Conservation (phyloP, 2,888 invertebrate species). For the Falcaria lacertinaria region DNA sequence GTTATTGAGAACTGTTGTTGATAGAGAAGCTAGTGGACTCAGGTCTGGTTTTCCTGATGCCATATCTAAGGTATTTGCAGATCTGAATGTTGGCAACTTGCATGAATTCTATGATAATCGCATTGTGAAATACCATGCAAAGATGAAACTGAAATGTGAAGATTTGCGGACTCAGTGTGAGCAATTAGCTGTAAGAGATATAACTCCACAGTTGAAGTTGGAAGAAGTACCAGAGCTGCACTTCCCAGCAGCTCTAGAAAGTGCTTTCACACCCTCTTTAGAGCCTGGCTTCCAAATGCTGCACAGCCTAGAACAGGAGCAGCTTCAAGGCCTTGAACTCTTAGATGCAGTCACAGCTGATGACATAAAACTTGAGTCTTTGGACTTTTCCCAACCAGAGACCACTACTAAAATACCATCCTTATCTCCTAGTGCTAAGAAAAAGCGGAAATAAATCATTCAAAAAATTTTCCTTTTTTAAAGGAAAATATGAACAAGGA, state of each 20-base stretch:
- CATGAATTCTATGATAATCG: slow-evolving; percentile 67
- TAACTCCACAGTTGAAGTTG: slow-evolving; percentile 61
- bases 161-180: slow-evolving; percentile 51
- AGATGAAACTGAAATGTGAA: slow-evolving; percentile 54
- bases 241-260: slow-evolving; percentile 73
- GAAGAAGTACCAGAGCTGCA: slow-evolving; percentile 76
- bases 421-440: slow-evolving; percentile 64
- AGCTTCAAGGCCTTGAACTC: slow-evolving; percentile 64
- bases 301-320: slow-evolving; percentile 82
- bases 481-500: too few species aligned
- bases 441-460: slow-evolving; percentile 59
- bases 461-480: neutral
- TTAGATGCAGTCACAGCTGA: slow-evolving; percentile 59
- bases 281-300: slow-evolving; percentile 84
- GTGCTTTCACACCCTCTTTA: slow-evolving; percentile 77
- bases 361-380: slow-evolving; percentile 66
- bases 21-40: slow-evolving; percentile 61
- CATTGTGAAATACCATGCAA: slow-evolving; percentile 60
- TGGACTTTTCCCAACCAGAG: slow-evolving; percentile 65
- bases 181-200: slow-evolving; percentile 50
- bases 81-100: slow-evolving; percentile 63
- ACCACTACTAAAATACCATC: slow-evolving; percentile 44
- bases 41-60: slow-evolving; percentile 68
- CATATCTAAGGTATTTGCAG: slow-evolving; percentile 68
- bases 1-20: slow-evolving; percentile 57